A percentile compares a stretch with the other conserved stretches of the same genome.
These are phyloP conservation scores for Oryzias javanicus DNA, from an alignment of 2,113 vertebrate species.

Conservation along the genomic window DNA sequence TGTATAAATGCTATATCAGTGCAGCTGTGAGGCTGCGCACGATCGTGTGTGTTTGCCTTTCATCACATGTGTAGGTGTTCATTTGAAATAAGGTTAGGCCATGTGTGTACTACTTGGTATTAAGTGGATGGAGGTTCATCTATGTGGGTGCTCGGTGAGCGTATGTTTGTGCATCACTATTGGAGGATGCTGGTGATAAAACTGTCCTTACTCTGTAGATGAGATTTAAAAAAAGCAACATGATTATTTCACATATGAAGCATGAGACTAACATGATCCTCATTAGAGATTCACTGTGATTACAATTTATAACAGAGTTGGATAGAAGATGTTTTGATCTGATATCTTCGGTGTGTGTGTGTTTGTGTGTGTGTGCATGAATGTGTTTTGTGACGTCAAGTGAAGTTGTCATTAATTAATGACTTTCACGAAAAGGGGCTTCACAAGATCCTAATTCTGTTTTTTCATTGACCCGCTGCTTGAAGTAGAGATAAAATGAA, in stretches of 20 bases:
- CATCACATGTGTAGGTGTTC: background rate
- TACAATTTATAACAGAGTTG: too few species aligned
- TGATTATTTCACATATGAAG: background rate
- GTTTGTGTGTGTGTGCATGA: too few species aligned
- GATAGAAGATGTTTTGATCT: too few species aligned
- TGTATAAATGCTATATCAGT: conserved; percentile 17
- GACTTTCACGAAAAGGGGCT: too few species aligned
- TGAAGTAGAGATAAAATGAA: too few species aligned
- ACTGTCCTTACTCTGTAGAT: conserved; percentile 19
- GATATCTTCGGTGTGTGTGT: too few species aligned
- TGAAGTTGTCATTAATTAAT: too few species aligned
- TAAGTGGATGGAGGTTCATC: conserved; percentile 19
- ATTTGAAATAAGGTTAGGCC: conserved; percentile 24
- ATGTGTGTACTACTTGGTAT: background rate
- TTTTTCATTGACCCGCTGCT: too few species aligned
- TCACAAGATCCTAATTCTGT: too few species aligned
- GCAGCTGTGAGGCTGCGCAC: background rate
- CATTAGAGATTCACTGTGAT: background rate
- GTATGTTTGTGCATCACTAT: conserved; percentile 23
- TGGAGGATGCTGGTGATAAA: background rate
- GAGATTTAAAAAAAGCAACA: background rate
- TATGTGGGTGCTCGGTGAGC: conserved; percentile 42
- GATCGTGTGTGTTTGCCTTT: background rate
- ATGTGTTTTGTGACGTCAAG: too few species aligned
- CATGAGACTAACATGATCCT: background rate